Percentiles rank a stretch among this genome's conserved stretches.
Evolutionary conservation across 2,888 invertebrate genomes (phyloP).

Genomic region (Meiosimyza decipiens): DNA sequence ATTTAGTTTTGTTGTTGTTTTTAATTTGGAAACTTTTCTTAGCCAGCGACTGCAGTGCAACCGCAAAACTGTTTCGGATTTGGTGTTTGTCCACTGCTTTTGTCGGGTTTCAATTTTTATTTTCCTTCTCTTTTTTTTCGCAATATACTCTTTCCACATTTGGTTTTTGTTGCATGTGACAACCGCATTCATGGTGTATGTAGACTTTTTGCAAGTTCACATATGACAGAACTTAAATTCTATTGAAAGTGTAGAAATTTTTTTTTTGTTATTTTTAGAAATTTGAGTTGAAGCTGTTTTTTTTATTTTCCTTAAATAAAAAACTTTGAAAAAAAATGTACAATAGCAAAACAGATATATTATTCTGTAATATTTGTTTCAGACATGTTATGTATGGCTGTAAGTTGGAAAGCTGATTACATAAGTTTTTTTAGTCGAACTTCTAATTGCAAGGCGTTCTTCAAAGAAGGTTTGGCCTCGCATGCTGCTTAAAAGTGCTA

Average conservation of each 20-base stretch:
- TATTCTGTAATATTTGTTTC: no score
- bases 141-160: no score
- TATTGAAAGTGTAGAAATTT: conserved; percentile 21
- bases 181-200: conserved; percentile 14
- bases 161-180: conserved; percentile 3
- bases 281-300: neutral
- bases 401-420: neutral
- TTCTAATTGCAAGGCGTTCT: no score
- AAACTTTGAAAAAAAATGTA: no score
- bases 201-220: conserved; percentile 8
- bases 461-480: no score
- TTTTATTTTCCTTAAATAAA: neutral
- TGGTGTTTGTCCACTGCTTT: conserved; percentile 21
- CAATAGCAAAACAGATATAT: no score
- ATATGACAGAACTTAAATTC: conserved; percentile 16
- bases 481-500: no score
- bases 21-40: conserved; percentile 35
- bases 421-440: no score
- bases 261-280: neutral
- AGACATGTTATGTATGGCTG: neutral
- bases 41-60: conserved; percentile 29
- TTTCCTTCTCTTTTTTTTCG: conserved; percentile 6
- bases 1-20: conserved; percentile 16
- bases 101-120: conserved; percentile 15
- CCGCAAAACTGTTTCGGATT: conserved; percentile 31